Conservation (phyloP, 2,113 vertebrate genomes). For the Indicator maculatus region DNA sequence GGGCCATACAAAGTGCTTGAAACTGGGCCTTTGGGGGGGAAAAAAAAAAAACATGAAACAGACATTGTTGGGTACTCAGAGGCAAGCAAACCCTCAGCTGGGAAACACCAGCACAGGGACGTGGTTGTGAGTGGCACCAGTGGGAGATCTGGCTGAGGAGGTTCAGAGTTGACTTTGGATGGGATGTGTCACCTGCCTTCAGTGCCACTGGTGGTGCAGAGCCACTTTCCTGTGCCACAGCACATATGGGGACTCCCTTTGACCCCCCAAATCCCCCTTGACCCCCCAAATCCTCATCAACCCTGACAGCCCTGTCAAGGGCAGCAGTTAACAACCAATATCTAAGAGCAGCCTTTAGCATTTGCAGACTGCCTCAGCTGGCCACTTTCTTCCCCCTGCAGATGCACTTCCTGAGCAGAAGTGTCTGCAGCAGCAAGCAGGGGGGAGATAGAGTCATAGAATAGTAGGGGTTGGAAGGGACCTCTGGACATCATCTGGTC, state of each 20-base stretch:
- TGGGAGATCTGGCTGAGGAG: neutral
- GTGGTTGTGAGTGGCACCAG: neutral
- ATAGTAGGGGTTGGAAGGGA: no score
- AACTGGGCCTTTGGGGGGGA: neutral
- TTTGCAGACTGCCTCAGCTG: neutral
- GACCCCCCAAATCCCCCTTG: neutral
- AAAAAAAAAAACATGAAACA: neutral
- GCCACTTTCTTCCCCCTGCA: neutral
- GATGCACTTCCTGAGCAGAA: neutral
- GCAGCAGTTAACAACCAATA: neutral
- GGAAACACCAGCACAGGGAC: rapidly evolving
- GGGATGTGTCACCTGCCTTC: neutral
- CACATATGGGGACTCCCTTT: neutral
- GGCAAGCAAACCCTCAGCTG: neutral
- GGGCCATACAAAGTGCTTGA: slow-evolving; percentile 40
- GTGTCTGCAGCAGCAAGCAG: rapidly evolving
- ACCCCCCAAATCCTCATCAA: neutral
- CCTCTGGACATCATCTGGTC: no score
- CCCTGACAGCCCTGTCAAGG: neutral
- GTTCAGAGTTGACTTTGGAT: neutral
- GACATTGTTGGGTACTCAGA: neutral
- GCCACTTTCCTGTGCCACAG: no score
- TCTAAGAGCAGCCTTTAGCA: neutral
- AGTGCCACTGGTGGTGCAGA: neutral
- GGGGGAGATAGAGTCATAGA: neutral